Evolutionary conservation across 2,113 vertebrate species (phyloP).

Genomic region (Ophthalmolycus amberensis): DNA sequence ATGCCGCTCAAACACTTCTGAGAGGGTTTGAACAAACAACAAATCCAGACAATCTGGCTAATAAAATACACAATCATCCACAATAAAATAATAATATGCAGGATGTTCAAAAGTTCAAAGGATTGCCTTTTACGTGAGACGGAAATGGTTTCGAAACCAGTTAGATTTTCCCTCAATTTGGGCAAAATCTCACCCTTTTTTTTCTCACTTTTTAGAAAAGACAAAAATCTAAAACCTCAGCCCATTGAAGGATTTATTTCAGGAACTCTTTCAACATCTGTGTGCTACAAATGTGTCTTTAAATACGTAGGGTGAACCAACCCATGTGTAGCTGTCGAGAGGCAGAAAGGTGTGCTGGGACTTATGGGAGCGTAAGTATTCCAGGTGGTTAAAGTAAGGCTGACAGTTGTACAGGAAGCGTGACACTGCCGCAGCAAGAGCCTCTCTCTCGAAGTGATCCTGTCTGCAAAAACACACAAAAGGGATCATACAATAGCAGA

Average conservation of each 20-base stretch:
- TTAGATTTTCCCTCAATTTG: neutral
- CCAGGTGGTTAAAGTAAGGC: slow-evolving; percentile 86
- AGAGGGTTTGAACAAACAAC: neutral
- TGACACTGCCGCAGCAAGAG: slow-evolving; percentile 73
- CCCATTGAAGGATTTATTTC: neutral
- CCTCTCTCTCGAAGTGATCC: slow-evolving; percentile 67
- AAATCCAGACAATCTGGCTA: neutral
- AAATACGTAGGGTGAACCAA: slow-evolving; percentile 36
- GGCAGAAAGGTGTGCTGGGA: slow-evolving; percentile 58
- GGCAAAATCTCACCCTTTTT: neutral
- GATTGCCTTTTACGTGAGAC: neutral
- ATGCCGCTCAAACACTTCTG: neutral
- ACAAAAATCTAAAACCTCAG: neutral
- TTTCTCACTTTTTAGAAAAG: neutral
- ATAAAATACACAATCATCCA: neutral
- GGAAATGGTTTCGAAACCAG: neutral
- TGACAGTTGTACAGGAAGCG: slow-evolving; percentile 83
- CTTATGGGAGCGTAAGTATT: slow-evolving; percentile 68
- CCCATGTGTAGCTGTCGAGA: slow-evolving; percentile 71
- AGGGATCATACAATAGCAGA: neutral
- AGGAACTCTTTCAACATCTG: neutral
- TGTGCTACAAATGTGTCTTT: neutral
- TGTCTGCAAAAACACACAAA: slow-evolving; percentile 68
- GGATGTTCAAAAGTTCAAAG: neutral
- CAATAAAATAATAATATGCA: too few species aligned